phyloP scores from a whole-genome alignment of 2,888 invertebrate species.

The Leptothorax acervorum region DNA sequence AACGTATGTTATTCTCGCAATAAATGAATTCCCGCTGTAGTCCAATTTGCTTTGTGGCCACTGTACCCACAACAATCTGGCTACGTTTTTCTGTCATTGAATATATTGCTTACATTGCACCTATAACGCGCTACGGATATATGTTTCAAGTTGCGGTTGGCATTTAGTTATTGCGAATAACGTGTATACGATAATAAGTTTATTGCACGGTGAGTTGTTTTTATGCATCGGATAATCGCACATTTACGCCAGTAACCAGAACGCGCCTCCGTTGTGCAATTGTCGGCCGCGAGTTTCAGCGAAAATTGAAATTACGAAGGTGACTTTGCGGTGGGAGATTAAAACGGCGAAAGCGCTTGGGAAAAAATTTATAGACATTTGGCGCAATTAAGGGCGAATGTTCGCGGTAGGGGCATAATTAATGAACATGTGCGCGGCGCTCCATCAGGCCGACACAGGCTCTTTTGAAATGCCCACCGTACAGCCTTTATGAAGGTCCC shows the following conservation, averaged over 20 bases:
- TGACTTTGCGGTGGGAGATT: background rate
- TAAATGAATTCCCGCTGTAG: slow-evolving; percentile 1
- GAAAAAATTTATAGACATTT: slow-evolving; percentile 52
- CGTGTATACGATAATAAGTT: background rate
- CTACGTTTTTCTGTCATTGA: slow-evolving; percentile 16
- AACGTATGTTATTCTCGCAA: slow-evolving; percentile 27
- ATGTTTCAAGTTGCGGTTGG: slow-evolving; percentile 2
- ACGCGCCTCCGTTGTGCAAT: background rate
- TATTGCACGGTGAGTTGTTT: background rate
- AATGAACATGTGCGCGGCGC: slow-evolving; percentile 51
- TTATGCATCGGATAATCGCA: slow-evolving; percentile 1
- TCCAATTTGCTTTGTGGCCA: slow-evolving; percentile 33
- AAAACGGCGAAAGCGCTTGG: slow-evolving; percentile 2
- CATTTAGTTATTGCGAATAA: slow-evolving; percentile 24
- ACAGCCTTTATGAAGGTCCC: slow-evolving; percentile 52
- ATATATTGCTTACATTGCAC: background rate
- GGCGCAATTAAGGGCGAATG: slow-evolving; percentile 49
- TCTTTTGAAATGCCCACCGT: slow-evolving; percentile 41
- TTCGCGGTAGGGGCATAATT: slow-evolving; percentile 55
- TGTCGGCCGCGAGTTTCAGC: background rate
- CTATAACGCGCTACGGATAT: background rate
- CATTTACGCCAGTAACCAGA: background rate
- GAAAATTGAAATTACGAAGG: slow-evolving; percentile 20
- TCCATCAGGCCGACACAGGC: slow-evolving; percentile 36
- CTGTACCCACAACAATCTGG: background rate